These are phyloP conservation scores for Eustalomyia histrio DNA, from an alignment of 2,888 invertebrate genomes.

Conservation along the genomic window DNA sequence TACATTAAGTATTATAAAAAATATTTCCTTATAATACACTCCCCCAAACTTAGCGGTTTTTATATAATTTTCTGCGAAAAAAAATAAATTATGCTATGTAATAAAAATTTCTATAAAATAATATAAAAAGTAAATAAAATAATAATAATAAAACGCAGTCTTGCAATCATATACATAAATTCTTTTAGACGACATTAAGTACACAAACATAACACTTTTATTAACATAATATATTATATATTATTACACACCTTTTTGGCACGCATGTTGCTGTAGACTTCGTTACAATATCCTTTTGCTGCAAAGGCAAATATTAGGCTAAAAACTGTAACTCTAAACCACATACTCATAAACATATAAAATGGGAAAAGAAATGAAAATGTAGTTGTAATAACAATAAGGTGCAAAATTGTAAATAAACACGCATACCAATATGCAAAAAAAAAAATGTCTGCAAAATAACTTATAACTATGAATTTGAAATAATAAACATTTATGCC, in stretches of 20 bases:
- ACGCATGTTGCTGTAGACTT: constrained; percentile 4
- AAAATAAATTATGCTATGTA: not conserved
- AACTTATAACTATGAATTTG: too few relatives aligned
- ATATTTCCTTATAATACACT: not conserved
- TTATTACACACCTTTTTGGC: constrained; percentile 22
- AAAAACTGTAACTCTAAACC: constrained; percentile 6
- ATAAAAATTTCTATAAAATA: not conserved
- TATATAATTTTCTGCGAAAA: not conserved
- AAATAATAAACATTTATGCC: constrained; percentile 44
- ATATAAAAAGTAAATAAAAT: not conserved
- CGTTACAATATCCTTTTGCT: not conserved
- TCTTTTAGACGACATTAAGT: constrained; percentile 17
- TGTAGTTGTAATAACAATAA: constrained; percentile 45
- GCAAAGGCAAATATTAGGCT: not conserved
- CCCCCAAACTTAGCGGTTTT: not conserved
- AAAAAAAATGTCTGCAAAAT: not conserved
- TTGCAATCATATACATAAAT: constrained; percentile 11
- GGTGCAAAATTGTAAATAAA: constrained; percentile 44
- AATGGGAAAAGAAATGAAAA: constrained; percentile 12
- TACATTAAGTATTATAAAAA: not conserved
- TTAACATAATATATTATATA: constrained; percentile 24
- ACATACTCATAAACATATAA: constrained; percentile 25
- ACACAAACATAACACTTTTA: constrained; percentile 44
- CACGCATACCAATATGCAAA: constrained; percentile 44
- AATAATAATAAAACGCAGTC: not conserved